Evolutionary conservation across 2,888 invertebrate species (phyloP), one percentile per base, ranked within the genome.

Genomic region (Prosapia bicincta): DNA sequence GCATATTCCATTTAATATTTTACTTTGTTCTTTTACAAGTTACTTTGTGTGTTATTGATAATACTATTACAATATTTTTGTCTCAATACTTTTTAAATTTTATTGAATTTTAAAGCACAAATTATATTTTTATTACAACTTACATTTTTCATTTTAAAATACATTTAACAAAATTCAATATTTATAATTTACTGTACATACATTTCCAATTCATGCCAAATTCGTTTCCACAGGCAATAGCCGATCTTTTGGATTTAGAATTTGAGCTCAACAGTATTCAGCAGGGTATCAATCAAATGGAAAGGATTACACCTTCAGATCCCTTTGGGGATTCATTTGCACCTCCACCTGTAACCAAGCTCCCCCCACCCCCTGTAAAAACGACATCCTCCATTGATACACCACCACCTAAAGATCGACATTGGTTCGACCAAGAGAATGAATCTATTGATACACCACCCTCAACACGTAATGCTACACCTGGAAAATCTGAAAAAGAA

Each of bases 251-350:
- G 20, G 96, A 95, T 85, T 86, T 96, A 79, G 96, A 96, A 84
- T 92, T 95, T 82, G 96, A 96, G 85, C 86, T 96, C 78, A 93
- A 92, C 83, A 95, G 94, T 76, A 86, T 96, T 81, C 92, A 96
- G 83, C 90, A 95, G 80, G 96, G 96, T 1, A 91, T 96, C 78
- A 92, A 93, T 80, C 95, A 96, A 85, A 94, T 96, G 88, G 95
- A 95, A 84, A 90, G 93, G 76, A 91, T 95, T 38, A 95, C 95
- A 2, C 92, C 92, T 9, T 91, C 89, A 38, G 91, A 91, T 82
- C 88, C 89, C 1, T 87, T 87, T 81, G 87, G 87, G 66, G 89
- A 92, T 1, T 87, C 89, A n/a, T 86, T 89, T 3, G 88, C 87
- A 72, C 85, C 86, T 80, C 85, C 85, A 28, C 87, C 89, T n/a